Evolutionary conservation across 37 sponge, comb jelly and placozoan genomes (phyloP), one percentile per base, ranked within the genome.

Genomic region (Lycopodina hypogea): DNA sequence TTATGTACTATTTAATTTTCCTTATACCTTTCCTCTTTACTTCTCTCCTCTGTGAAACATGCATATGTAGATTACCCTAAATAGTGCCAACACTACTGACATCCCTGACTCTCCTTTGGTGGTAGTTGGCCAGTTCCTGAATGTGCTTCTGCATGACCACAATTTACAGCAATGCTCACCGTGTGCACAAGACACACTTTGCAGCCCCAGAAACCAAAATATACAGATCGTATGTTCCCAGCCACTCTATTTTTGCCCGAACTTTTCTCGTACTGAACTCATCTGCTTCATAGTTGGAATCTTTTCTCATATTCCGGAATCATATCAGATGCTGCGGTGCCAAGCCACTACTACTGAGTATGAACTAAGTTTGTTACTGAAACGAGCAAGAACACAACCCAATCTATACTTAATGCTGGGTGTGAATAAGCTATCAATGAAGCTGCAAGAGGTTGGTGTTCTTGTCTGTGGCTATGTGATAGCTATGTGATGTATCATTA

Each of bases 361-460:
- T 40, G 93, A 92, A 71, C 85, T 92, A 12, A 45, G 42, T 21
- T 81, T 92, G 58, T 92, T 92, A 32, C 63, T 84, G 66, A 77
- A 87, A 78, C 35, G 83, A 63, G 71, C 62, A 26, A 51, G 35
- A 22, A 75, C 59, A 22, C 55, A 82, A 24, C 78, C 83, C 30
- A 61, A 68, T 39, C 68, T 58, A 24, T 87, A 81, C 56, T 71
- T 87, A 4, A 74, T 90, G 37, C 56, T 92, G 67, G 81, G 76
- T 23, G 92, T 92, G 41, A 87, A 92, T 65, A 42, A 57, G 42
- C 82, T 92, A 19, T 80, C 84, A 1, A 81, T 77, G 53, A 70
- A 83, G 42, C 75, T 92, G 26, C 92, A 92, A 39, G 92, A 92
- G 88, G 92, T 90, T 18, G n/a, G n/a, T n/a, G n/a, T n/a, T n/a